phyloP scores from a whole-genome alignment of 2,888 invertebrate species.

The Sycophila texana region DNA sequence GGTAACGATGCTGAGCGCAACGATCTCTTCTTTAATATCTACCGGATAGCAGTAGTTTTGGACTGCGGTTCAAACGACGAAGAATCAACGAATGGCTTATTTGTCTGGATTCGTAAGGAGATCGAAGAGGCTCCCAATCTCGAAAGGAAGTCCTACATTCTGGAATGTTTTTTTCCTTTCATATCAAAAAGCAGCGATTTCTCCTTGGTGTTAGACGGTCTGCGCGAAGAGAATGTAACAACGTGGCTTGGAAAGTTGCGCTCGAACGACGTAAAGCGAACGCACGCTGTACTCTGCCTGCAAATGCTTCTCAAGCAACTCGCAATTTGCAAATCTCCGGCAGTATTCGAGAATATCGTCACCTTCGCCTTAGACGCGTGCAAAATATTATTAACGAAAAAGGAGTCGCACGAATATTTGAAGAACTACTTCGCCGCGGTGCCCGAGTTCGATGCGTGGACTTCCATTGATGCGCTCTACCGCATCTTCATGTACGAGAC shows the following conservation, averaged over 20 bases:
- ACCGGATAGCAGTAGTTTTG: conserved; percentile 63
- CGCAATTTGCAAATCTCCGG: conserved; percentile 65
- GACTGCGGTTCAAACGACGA: conserved; percentile 51
- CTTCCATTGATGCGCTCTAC: conserved; percentile 64
- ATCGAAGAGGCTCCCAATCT: conserved; percentile 57
- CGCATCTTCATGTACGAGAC: conserved; percentile 61
- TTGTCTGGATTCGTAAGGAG: conserved; percentile 67
- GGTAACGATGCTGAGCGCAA: conserved; percentile 60
- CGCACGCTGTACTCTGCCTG: conserved; percentile 63
- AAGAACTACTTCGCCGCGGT: conserved; percentile 62
- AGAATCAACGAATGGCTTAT: conserved; percentile 55
- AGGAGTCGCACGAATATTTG: conserved; percentile 60
- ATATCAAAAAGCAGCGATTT: conserved; percentile 58
- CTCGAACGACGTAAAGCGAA: conserved; percentile 54
- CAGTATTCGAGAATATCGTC: conserved; percentile 64
- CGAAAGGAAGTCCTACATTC: conserved; percentile 63
- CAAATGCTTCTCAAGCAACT: conserved; percentile 65
- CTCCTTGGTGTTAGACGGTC: background rate
- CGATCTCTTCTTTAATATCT: conserved; percentile 66
- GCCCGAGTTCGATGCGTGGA: conserved; percentile 57
- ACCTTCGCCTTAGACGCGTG: conserved; percentile 64
- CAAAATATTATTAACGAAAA: conserved; percentile 59
- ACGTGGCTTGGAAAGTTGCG: conserved; percentile 11
- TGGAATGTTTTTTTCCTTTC: conserved; percentile 67
- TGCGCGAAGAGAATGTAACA: background rate